Evolutionary conservation across 2,113 vertebrate species (phyloP).

Genomic region (Eulemur rufifrons): DNA sequence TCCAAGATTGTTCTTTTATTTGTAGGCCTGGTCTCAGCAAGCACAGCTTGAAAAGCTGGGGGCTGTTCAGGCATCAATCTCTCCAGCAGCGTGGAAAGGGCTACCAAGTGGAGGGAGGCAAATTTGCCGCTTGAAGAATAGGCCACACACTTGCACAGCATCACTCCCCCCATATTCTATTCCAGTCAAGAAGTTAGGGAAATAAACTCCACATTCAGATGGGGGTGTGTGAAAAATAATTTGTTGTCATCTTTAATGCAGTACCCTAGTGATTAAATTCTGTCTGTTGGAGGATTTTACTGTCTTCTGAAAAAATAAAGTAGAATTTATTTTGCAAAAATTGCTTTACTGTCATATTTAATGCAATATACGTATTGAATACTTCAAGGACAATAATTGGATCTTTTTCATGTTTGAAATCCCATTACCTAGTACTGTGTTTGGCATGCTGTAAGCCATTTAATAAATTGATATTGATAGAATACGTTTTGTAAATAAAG

Average conservation of each 20-base stretch:
- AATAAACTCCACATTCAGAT: neutral
- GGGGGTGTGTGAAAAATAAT: neutral
- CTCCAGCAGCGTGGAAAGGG: neutral
- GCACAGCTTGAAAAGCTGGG: neutral
- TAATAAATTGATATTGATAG: neutral
- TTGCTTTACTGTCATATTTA: neutral
- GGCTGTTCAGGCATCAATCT: neutral
- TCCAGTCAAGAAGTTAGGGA: neutral
- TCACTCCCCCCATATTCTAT: neutral
- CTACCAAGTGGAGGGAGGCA: neutral
- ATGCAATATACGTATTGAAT: neutral
- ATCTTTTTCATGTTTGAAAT: neutral
- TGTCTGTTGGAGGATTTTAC: neutral
- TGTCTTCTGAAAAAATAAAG: neutral
- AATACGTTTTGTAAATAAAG: neutral
- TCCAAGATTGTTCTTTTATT: neutral
- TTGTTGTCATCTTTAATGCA: neutral
- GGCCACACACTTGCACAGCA: too few species aligned
- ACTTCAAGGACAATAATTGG: neutral
- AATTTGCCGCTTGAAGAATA: neutral
- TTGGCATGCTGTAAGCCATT: neutral
- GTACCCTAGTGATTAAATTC: neutral
- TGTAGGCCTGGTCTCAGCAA: neutral
- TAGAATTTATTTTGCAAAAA: neutral
- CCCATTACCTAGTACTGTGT: neutral